phyloP scores from a whole-genome alignment of 2,113 vertebrate species.

The Pseudopipra pipra region DNA sequence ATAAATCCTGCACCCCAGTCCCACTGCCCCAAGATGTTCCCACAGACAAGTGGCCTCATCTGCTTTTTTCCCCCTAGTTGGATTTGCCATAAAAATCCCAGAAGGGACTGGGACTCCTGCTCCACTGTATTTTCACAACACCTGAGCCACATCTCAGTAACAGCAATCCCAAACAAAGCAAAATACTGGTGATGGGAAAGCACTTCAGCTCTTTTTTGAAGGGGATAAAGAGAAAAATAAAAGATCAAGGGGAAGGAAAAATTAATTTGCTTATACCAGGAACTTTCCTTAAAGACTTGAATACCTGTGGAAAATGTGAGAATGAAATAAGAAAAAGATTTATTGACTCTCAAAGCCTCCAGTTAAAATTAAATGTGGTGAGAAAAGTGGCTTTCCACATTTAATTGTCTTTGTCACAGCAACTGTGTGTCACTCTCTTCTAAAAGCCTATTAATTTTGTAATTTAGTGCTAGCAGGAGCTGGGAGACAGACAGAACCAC shows the following conservation, averaged over 20 bases:
- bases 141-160: neutral
- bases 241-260: neutral
- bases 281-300: neutral
- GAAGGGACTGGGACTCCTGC: neutral
- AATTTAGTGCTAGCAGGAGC: slow-evolving; percentile 70
- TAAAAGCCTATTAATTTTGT: slow-evolving; percentile 80
- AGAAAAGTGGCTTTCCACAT: slow-evolving; percentile 74
- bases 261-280: neutral
- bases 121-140: neutral
- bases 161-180: neutral
- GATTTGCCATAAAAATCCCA: neutral
- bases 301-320: slow-evolving; percentile 40
- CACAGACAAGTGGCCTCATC: rapidly evolving
- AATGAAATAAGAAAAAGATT: slow-evolving; percentile 71
- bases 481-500: slow-evolving; percentile 41
- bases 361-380: slow-evolving; percentile 71
- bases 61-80: rapidly evolving
- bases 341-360: slow-evolving; percentile 72
- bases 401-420: slow-evolving; percentile 77
- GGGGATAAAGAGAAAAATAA: neutral
- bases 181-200: neutral
- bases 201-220: neutral
- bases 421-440: slow-evolving; percentile 72
- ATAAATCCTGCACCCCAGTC: neutral
- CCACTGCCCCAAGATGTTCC: neutral